Evolutionary conservation across 2,113 vertebrate species (phyloP).

Genomic region (Urocitellus parryii): DNA sequence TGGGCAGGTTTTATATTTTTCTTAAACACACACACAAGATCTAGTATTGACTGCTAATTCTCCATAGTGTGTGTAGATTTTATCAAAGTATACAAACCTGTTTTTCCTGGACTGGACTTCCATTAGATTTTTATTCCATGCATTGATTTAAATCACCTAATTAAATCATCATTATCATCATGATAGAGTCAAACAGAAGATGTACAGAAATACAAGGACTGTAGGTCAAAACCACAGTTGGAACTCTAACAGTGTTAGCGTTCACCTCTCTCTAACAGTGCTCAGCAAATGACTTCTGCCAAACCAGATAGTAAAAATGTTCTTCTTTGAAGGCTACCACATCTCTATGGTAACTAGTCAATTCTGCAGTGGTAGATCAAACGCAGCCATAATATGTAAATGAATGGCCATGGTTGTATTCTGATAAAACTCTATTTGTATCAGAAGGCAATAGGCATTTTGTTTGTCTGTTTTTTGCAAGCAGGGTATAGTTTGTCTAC

Average conservation of each 20-base stretch:
- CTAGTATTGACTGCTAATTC: background rate
- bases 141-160: constrained; percentile 25
- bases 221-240: background rate
- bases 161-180: background rate
- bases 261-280: background rate
- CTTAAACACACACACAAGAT: background rate
- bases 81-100: background rate
- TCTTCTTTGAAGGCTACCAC: background rate
- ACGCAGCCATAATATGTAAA: background rate
- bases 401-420: background rate
- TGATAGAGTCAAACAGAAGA: background rate
- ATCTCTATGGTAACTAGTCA: background rate
- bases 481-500: background rate
- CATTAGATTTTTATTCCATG: background rate
- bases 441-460: background rate
- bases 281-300: background rate
- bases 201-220: background rate
- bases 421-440: constrained; percentile 50
- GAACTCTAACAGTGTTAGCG: background rate
- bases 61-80: background rate
- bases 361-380: background rate
- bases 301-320: background rate
- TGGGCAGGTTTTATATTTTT: background rate
- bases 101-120: background rate
- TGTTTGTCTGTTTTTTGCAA: background rate